Conservation (phyloP, 2,113 vertebrate genomes). For the Petromus typicus region DNA sequence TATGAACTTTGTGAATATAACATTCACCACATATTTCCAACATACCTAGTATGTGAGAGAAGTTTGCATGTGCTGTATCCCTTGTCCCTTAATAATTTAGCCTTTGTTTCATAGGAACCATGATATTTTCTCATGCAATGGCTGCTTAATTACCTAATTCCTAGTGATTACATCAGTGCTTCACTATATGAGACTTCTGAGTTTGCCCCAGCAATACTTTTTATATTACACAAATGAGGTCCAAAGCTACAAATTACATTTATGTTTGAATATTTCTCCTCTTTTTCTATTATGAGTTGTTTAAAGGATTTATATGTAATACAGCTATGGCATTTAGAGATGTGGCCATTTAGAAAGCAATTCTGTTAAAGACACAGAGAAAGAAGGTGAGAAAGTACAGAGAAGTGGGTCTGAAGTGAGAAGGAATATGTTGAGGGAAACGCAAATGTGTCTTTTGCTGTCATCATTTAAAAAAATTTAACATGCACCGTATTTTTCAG, state of each 20-base stretch:
- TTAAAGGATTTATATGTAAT: background rate
- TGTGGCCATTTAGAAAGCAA: background rate
- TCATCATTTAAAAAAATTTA: background rate
- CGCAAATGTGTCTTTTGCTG: background rate
- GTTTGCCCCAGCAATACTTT: background rate
- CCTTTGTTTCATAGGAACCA: background rate
- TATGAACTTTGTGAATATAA: background rate
- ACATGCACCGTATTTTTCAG: background rate
- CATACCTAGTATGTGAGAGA: background rate
- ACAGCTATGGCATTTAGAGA: background rate
- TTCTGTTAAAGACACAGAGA: background rate
- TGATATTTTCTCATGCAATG: background rate
- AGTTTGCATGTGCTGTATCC: background rate
- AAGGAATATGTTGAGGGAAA: background rate
- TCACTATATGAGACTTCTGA: background rate
- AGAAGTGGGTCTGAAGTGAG: background rate
- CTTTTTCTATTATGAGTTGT: background rate
- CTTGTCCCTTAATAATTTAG: background rate
- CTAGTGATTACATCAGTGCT: background rate
- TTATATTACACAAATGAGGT: background rate
- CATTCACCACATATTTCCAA: background rate
- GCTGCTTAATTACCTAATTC: background rate
- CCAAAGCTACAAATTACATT: background rate
- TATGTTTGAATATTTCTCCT: background rate
- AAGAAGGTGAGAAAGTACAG: background rate